phyloP scores from a whole-genome alignment of 2,113 vertebrate species.

The Etheostoma cragini region DNA sequence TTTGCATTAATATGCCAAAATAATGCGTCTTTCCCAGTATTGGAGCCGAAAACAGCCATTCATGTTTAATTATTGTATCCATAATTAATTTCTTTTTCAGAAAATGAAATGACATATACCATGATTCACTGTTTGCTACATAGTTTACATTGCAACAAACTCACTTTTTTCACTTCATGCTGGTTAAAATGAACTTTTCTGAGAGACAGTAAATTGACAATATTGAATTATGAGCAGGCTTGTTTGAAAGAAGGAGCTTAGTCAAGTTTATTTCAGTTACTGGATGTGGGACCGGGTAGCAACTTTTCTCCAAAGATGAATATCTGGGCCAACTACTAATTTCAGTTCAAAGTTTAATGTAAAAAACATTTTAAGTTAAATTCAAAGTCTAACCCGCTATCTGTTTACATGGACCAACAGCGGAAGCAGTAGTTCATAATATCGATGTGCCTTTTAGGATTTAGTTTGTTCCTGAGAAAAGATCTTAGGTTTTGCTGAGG shows the following conservation, averaged over 20 bases:
- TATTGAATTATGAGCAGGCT: not conserved
- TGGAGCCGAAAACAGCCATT: not conserved
- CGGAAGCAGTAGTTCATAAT: not conserved
- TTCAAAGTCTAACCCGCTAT: constrained; percentile 22
- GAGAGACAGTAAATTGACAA: not conserved
- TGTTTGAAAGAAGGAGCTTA: not conserved
- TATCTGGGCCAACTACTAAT: not conserved
- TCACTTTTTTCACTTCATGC: not conserved
- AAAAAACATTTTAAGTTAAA: not conserved
- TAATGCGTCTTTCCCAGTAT: not conserved
- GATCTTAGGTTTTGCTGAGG: not conserved
- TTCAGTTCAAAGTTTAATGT: not conserved
- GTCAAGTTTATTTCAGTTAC: not conserved
- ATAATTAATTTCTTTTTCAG: not conserved
- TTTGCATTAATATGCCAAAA: not conserved
- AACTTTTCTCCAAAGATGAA: not conserved
- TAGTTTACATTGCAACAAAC: not conserved
- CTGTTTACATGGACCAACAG: constrained; percentile 44
- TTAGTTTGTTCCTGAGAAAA: not conserved
- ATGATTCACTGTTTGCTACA: not conserved
- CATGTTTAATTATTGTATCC: not conserved
- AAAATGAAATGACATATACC: not conserved
- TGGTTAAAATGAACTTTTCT: not conserved
- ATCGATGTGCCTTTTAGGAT: not conserved
- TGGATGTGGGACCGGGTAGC: not conserved